Evolutionary conservation across 2,888 invertebrate genomes (phyloP).

Genomic region (Slavum lentiscoides): DNA sequence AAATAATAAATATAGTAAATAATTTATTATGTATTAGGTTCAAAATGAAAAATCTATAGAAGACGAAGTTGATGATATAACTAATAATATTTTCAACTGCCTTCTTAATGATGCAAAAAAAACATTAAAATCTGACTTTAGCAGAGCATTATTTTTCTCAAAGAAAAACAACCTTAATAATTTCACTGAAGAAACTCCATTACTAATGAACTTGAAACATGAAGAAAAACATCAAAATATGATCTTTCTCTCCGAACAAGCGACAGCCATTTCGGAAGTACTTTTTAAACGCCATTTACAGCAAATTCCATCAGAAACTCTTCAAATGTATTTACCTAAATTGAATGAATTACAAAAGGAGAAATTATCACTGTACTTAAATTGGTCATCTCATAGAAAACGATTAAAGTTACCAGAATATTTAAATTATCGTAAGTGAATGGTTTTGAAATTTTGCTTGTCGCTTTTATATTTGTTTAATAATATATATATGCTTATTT

Average conservation of each 20-base stretch:
- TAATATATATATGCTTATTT: background rate
- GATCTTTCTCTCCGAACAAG: slow-evolving; percentile 5
- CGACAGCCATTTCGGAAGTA: slow-evolving; percentile 16
- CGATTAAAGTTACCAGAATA: slow-evolving; percentile 24
- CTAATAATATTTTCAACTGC: slow-evolving; percentile 23
- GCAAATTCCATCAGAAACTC: background rate
- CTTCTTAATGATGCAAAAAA: slow-evolving; percentile 29
- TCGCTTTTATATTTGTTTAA: background rate
- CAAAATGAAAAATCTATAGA: background rate
- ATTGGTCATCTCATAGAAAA: slow-evolving; percentile 40
- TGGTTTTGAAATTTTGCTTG: background rate
- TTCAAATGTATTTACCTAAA: slow-evolving; percentile 20
- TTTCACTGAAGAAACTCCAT: slow-evolving; percentile 37
- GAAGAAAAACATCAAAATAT: slow-evolving; percentile 21
- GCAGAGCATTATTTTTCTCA: background rate
- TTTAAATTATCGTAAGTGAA: slow-evolving; percentile 40
- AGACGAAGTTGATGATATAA: slow-evolving; percentile 23
- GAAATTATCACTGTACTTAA: slow-evolving; percentile 35
- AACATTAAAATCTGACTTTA: background rate
- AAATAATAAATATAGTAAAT: background rate
- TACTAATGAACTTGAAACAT: slow-evolving; percentile 21
- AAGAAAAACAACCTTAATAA: slow-evolving; percentile 15
- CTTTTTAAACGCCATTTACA: slow-evolving; percentile 40
- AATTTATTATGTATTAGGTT: slow-evolving; percentile 31
- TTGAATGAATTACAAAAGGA: slow-evolving; percentile 28